phyloP scores from a whole-genome alignment of 2,888 invertebrate genomes.

The Apotomis capreana region DNA sequence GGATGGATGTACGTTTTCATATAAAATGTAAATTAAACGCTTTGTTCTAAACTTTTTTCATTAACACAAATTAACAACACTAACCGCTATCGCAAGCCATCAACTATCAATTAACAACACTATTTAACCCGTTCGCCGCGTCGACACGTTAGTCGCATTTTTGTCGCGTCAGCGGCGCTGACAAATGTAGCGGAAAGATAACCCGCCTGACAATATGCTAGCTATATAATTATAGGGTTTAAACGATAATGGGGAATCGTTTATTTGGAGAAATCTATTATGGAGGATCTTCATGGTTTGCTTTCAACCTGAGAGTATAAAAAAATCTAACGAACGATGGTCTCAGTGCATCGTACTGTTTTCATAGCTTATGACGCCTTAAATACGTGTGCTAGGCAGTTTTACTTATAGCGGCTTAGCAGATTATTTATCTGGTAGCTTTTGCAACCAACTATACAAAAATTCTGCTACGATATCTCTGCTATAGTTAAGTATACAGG shows the following conservation, averaged over 20 bases:
- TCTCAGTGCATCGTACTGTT: background rate
- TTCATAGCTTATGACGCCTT: too few species aligned
- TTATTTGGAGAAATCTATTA: conserved; percentile 28
- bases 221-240: conserved; percentile 39
- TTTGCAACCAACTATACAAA: too few species aligned
- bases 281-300: conserved; percentile 2
- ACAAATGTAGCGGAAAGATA: conserved; percentile 69
- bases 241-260: conserved; percentile 31
- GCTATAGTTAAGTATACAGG: too few species aligned
- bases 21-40: too few species aligned
- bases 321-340: background rate
- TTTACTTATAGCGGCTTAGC: too few species aligned
- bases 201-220: conserved; percentile 44
- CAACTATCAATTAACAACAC: conserved; percentile 39
- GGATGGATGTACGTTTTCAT: too few species aligned
- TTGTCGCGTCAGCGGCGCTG: conserved; percentile 59
- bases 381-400: too few species aligned
- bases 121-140: conserved; percentile 32
- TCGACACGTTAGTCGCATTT: conserved; percentile 49
- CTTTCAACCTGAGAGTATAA: background rate
- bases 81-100: conserved; percentile 13
- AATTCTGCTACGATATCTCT: too few species aligned
- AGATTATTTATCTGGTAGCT: too few species aligned
- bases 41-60: too few species aligned
- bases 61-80: background rate